Conservation (phyloP, 2,888 invertebrate genomes). For the Cetonia aurata region DNA sequence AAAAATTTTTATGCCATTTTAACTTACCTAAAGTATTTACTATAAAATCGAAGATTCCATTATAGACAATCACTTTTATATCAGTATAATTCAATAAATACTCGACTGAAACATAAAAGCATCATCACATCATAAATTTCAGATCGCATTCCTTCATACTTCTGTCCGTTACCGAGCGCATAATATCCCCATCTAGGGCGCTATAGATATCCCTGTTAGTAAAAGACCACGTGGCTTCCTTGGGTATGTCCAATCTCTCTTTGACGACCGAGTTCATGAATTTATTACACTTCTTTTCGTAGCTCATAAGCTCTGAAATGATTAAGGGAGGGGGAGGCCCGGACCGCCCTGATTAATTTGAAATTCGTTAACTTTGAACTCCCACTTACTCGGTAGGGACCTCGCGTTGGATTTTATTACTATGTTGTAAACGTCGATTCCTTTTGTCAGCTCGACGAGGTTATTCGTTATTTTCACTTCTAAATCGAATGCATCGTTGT, state of each 20-base stretch:
- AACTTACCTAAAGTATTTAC: slow-evolving; percentile 58
- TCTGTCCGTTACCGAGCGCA: slow-evolving; percentile 77
- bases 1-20: too few relatives aligned
- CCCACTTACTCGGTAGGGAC: slow-evolving; percentile 52
- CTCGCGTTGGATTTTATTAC: slow-evolving; percentile 66
- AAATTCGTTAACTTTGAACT: slow-evolving; percentile 29
- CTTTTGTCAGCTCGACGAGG: slow-evolving; percentile 69
- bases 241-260: slow-evolving; percentile 74
- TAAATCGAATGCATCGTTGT: slow-evolving; percentile 72
- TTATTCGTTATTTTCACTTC: slow-evolving; percentile 75
- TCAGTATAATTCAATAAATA: slow-evolving; percentile 56
- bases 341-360: slow-evolving; percentile 1
- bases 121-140: not conserved
- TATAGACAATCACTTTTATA: slow-evolving; percentile 59
- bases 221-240: slow-evolving; percentile 76
- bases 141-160: slow-evolving; percentile 47
- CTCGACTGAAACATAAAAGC: slow-evolving; percentile 56
- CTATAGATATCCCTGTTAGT: slow-evolving; percentile 74
- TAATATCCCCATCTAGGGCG: slow-evolving; percentile 75
- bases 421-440: slow-evolving; percentile 87
- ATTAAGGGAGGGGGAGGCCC: slow-evolving; percentile 8
- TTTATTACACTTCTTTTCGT: slow-evolving; percentile 57
- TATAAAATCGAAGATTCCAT: slow-evolving; percentile 60
- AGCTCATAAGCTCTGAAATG: slow-evolving; percentile 55
- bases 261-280: slow-evolving; percentile 83